These are phyloP conservation scores for Rhabdomys pumilio DNA, from an alignment of 2,797 vertebrate species.

Conservation along the genomic window DNA sequence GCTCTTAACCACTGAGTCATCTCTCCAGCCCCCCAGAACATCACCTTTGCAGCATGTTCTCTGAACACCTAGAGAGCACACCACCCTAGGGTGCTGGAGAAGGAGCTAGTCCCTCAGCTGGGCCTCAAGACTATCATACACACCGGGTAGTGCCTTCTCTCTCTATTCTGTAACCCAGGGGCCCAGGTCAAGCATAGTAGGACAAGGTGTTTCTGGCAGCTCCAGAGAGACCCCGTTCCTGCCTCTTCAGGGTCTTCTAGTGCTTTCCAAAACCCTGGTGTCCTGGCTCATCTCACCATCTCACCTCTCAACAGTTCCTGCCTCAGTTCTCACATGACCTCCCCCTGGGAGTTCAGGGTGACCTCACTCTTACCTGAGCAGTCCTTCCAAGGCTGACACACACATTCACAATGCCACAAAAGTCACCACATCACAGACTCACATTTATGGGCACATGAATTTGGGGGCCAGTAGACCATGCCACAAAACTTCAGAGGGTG, in stretches of 20 bases:
- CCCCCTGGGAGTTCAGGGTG: no score
- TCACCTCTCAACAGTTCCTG: not conserved
- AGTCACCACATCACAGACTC: not conserved
- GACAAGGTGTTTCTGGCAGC: not conserved
- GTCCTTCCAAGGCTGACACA: not conserved
- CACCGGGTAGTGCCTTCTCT: fast-evolving
- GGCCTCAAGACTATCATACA: not conserved
- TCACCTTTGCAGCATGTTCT: not conserved
- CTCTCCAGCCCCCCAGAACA: not conserved
- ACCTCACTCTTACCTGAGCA: no score
- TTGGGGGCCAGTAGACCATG: not conserved
- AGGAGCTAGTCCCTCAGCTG: not conserved
- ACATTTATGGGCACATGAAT: not conserved
- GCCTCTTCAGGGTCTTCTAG: no score
- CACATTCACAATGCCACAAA: not conserved
- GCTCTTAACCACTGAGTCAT: not conserved
- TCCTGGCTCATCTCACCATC: not conserved
- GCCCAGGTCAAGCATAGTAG: not conserved
- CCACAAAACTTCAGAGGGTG: not conserved
- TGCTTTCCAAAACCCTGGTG: not conserved
- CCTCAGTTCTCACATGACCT: not conserved
- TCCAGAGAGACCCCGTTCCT: not conserved
- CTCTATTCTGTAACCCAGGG: not conserved
- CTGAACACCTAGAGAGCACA: not conserved
- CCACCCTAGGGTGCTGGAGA: no score